A percentile compares a stretch with the other conserved stretches of the same genome.
These are phyloP conservation scores for Tribolium freemani DNA, from an alignment of 2,888 invertebrate genomes.

Conservation along the genomic window DNA sequence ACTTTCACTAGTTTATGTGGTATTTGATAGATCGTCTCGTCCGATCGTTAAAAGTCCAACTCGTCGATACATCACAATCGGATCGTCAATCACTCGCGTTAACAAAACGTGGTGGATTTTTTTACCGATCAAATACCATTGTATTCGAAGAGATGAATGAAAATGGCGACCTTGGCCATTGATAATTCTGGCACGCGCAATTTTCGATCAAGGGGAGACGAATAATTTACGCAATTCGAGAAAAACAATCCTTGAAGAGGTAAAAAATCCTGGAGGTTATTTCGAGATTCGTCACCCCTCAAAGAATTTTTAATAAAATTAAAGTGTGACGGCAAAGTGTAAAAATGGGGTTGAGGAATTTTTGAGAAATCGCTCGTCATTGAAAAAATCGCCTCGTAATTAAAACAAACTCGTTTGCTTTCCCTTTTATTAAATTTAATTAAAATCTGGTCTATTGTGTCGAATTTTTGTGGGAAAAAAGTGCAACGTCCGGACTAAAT, in stretches of 20 bases:
- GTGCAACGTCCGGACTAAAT: conserved; percentile 33
- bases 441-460: neutral
- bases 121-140: neutral
- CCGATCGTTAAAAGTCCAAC: conserved; percentile 1
- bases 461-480: conserved; percentile 4
- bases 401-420: conserved; percentile 17
- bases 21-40: conserved; percentile 1
- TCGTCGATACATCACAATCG: conserved; percentile 15
- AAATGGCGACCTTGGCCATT: neutral
- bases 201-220: conserved; percentile 21
- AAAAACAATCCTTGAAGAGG: conserved; percentile 25
- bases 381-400: neutral
- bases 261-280: too few relatives aligned
- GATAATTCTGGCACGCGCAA: conserved; percentile 17
- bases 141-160: conserved; percentile 9
- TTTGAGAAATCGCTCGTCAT: neutral
- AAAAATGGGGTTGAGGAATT: conserved; percentile 26
- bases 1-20: conserved; percentile 32
- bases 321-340: conserved; percentile 11
- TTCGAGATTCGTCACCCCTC: neutral
- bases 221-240: conserved; percentile 25
- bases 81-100: conserved; percentile 5
- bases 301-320: conserved; percentile 1
- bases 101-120: neutral
- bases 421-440: conserved; percentile 27